A percentile compares a stretch with the other conserved stretches of the same genome.
Evolutionary conservation across 2,888 invertebrate species (phyloP).

Genomic region (Nemapogon koenigi): DNA sequence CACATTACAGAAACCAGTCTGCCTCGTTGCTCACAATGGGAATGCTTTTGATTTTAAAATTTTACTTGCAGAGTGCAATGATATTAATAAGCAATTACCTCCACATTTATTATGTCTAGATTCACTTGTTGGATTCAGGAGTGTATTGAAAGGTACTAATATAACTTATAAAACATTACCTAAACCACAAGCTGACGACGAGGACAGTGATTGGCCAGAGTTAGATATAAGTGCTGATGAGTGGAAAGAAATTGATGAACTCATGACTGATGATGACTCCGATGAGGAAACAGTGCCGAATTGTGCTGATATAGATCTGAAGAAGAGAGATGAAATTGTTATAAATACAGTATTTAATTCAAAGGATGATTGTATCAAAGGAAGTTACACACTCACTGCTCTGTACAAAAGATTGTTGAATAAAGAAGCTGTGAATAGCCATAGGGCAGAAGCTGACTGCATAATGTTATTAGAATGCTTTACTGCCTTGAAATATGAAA

Average conservation of each 20-base stretch:
- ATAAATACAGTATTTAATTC: conserved; percentile 11
- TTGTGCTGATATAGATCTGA: too few relatives aligned
- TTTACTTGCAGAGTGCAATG: conserved; percentile 64
- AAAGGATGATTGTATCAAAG: conserved; percentile 15
- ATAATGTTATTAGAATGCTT: conserved; percentile 68
- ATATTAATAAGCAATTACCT: conserved; percentile 50
- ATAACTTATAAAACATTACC: conserved; percentile 13
- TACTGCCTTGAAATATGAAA: conserved; percentile 56
- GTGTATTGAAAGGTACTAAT: conserved; percentile 32
- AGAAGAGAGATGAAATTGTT: conserved; percentile 8
- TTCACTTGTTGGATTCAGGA: conserved; percentile 66
- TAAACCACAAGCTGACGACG: conserved; percentile 10
- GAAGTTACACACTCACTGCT: conserved; percentile 52
- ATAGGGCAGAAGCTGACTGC: conserved; percentile 75
- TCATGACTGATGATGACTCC: too few relatives aligned
- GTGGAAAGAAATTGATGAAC: conserved; percentile 35
- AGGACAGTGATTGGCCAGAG: conserved; percentile 33
- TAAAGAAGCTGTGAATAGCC: conserved; percentile 47
- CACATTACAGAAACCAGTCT: conserved; percentile 71
- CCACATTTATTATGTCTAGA: conserved; percentile 69
- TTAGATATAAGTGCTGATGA: conserved; percentile 34
- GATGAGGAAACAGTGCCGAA: too few relatives aligned
- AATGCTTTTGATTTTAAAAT: conserved; percentile 80
- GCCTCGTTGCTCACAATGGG: conserved; percentile 86
- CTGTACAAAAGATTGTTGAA: conserved; percentile 63